Evolutionary conservation across 1,140 invertebrate genomes (phyloP), one percentile per base, ranked within the genome.

Genomic region (Drosophila parabipectinata): DNA sequence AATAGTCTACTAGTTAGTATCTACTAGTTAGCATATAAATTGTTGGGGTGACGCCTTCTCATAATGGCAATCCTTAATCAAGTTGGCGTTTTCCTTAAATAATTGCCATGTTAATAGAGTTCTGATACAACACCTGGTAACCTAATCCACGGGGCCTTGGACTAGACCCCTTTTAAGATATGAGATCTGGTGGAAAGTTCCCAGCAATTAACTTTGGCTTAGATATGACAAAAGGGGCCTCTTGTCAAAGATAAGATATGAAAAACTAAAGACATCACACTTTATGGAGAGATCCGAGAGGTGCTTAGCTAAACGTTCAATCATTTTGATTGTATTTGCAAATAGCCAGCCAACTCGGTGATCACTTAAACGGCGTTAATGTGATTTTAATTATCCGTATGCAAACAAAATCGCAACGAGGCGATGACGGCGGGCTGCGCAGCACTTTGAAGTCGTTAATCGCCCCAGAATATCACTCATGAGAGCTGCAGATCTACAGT

Each of bases 341-440:
- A 75, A 37, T 52, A 48, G 44, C 72, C 61, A 66, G 50, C 71
- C 44, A 50, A 50, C 51, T 34, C 24, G 28, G n/a, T 37, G 44
- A 48, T 18, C 72, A 66, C 54, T 66, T 74, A 62, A 66, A 64
- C 45, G 64, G 64, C 69, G 69, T 62, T 87, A 85, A 85, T 87
- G 74, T 72, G 78, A 67, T 78, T 75, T 77, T 85, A 85, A 87
- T 87, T 81, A 82, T 85, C 48, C 51, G 54, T 68, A 82, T 81
- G 69, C 63, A 85, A 80, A 77, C 77, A 71, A n/a, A 79, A 60
- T 58, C 58, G 64, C 60, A 58, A 55, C 53, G 21, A 50, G 72
- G 62, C 63, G 63, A 60, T 64, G 53, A 79, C 63, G 57, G 37
- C 53, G 37, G 53, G 34, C 15, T 30, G 12, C n/a, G 53, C 39